Conservation (phyloP, 2,113 vertebrate genomes). For the Picathartes gymnocephalus region DNA sequence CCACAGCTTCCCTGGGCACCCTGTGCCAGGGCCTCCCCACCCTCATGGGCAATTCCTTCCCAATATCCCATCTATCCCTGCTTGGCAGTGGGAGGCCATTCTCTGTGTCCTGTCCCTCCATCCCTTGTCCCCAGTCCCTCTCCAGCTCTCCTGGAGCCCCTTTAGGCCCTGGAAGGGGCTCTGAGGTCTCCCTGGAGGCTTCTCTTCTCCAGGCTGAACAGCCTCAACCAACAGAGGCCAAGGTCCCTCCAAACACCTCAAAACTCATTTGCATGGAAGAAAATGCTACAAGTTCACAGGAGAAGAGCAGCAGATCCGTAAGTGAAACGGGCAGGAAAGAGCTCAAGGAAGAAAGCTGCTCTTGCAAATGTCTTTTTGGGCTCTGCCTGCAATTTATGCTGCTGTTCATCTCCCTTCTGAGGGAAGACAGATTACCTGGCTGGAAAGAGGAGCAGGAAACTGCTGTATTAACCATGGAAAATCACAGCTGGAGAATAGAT, state of each 20-base stretch:
- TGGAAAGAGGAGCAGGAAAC: not conserved
- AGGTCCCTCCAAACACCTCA: not conserved
- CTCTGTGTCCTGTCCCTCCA: not conserved
- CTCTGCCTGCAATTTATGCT: not conserved
- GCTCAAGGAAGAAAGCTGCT: not conserved
- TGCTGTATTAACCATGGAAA: not conserved
- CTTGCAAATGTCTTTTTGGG: not conserved
- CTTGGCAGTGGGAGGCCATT: not conserved
- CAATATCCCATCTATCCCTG: accelerated
- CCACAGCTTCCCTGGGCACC: too few species aligned
- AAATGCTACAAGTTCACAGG: not conserved
- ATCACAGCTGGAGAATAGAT: not conserved
- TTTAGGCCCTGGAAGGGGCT: not conserved
- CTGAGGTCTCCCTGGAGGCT: not conserved
- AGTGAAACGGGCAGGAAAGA: not conserved
- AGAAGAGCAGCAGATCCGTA: not conserved
- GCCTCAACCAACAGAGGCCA: not conserved
- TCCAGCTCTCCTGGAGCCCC: not conserved
- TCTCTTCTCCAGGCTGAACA: not conserved
- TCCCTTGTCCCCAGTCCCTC: not conserved
- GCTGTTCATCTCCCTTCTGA: not conserved
- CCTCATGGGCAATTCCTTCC: not conserved
- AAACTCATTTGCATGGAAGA: not conserved
- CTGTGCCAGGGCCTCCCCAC: not conserved
- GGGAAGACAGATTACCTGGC: not conserved